Evolutionary conservation across 1,140 invertebrate genomes (phyloP), one percentile per base, ranked within the genome.

Genomic region (Trichoplusia ni): DNA sequence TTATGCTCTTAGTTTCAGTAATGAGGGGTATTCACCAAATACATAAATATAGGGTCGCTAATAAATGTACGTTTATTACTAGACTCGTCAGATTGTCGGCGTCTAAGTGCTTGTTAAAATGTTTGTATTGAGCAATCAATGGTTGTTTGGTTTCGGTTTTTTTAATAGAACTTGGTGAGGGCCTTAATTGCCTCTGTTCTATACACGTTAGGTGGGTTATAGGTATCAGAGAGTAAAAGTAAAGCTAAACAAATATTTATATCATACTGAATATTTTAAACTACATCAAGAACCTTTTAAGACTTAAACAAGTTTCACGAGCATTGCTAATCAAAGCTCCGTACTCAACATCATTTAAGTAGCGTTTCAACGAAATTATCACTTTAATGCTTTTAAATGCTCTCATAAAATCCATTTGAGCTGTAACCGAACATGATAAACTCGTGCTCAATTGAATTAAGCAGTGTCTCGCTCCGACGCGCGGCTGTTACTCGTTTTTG

Each of bases 1-100:
- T 70, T 70, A 70, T 63, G 53, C 13, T 21, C 44, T 9, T 35
- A 16, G 29, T 62, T 58, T 35, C 29, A 33, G 38, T 70, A 70
- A 70, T 66, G 68, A 70, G 63, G 44, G 13, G 33, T 54, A 54
- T 37, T 61, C 51, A 54, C 38, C 56, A 38, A 54, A 54, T 23
- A 60, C 56, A 61, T 66, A 61, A 66, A 60, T 60, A 66, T 51
- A 25, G 21, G n/a, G 5, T 5, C 5, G 5, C 51, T 23, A 37
- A 54, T 54, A 54, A 40, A 54, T 21, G 35, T 49, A 21, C 4
- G 19, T 13, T 40, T 37, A 35, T 54, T 54, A 35, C 11, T 35
- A 35, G 6, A 35, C 33, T 35, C 33, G 11, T 35, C 6, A 35
- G 11, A 35, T 2, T 35, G 11, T 11, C 11, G 11, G 33, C 33